These are phyloP conservation scores for Enteromius treurensis DNA, from an alignment of 2,797 vertebrate species.

Conservation along the genomic window DNA sequence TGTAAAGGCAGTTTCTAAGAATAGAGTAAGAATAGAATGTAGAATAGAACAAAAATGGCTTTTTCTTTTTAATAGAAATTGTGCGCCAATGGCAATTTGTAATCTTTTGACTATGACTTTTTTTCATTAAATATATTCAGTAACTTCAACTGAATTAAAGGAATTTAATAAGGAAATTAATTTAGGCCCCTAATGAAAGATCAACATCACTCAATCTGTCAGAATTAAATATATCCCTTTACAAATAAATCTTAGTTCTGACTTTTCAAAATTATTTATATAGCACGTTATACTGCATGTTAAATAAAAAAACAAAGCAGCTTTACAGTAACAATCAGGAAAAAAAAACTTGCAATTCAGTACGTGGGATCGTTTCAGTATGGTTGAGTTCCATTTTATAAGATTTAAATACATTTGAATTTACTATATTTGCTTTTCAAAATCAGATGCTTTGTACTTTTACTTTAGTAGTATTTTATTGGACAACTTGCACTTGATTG, in stretches of 20 bases:
- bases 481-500: not conserved
- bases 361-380: not conserved
- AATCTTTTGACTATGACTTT: too few species aligned
- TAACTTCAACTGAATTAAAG: not conserved
- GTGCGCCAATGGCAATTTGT: not conserved
- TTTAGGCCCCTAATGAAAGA: not conserved
- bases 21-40: too few species aligned
- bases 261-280: too few species aligned
- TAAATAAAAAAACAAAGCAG: too few species aligned
- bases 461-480: not conserved
- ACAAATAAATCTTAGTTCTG: too few species aligned
- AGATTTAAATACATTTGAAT: not conserved
- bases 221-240: not conserved
- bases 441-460: not conserved
- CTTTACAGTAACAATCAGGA: too few species aligned
- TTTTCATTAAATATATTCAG: not conserved
- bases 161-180: not conserved
- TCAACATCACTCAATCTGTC: not conserved
- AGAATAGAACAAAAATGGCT: too few species aligned
- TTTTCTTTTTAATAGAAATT: not conserved
- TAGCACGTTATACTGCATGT: too few species aligned
- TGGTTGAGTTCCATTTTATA: not conserved
- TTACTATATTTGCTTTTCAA: not conserved
- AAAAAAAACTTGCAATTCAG: not conserved
- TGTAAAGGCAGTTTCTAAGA: not conserved